phyloP scores from a whole-genome alignment of 2,797 vertebrate species.

The Bradypodion ventrale region DNA sequence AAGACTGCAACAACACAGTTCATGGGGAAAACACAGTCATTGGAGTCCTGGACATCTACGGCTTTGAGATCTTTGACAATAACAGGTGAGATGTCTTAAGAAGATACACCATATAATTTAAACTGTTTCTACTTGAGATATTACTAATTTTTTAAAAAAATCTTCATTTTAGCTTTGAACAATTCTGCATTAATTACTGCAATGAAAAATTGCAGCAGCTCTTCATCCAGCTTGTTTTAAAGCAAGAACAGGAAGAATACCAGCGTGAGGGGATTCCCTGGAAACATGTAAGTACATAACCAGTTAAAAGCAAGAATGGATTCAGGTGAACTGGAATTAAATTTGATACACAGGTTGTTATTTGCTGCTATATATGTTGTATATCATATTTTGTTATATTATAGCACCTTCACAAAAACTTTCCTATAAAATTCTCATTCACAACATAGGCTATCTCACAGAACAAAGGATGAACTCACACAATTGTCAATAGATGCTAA shows the following conservation, averaged over 20 bases:
- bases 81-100: constrained; percentile 83
- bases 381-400: too few species aligned
- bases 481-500: too few species aligned
- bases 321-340: too few species aligned
- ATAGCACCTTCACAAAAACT: too few species aligned
- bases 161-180: constrained; percentile 86
- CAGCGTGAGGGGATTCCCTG: constrained; percentile 98
- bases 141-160: neutral
- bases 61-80: constrained; percentile 98
- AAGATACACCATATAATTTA: neutral
- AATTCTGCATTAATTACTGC: constrained; percentile 99
- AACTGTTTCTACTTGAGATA: neutral
- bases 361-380: too few species aligned
- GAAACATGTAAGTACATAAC: constrained; percentile 87
- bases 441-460: too few species aligned
- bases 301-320: neutral
- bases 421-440: too few species aligned
- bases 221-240: constrained; percentile 97
- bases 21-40: constrained; percentile 98
- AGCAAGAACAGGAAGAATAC: constrained; percentile 97
- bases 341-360: neutral
- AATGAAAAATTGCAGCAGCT: constrained; percentile 98
- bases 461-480: too few species aligned
- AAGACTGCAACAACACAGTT: constrained; percentile 86
- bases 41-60: constrained; percentile 97